Evolutionary conservation across 2,113 vertebrate species (phyloP).

Genomic region (Tupaia chinensis): DNA sequence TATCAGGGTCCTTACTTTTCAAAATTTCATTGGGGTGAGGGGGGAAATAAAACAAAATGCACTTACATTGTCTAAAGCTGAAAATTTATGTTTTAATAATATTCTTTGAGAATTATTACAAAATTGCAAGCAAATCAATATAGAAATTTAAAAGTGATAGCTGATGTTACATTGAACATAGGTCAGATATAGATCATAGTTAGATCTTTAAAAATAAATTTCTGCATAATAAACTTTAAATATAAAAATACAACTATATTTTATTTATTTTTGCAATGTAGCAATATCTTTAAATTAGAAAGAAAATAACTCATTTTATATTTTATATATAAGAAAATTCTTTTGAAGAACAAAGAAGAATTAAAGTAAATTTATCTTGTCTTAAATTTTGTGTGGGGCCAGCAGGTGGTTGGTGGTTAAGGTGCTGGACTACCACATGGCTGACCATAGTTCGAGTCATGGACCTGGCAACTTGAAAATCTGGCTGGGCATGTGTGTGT

Average conservation of each 20-base stretch:
- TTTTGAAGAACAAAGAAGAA: too few relatives aligned
- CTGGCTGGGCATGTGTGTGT: too few relatives aligned
- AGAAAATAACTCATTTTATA: too few relatives aligned
- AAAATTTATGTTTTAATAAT: not conserved
- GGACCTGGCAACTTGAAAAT: too few relatives aligned
- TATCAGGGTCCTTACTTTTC: not conserved
- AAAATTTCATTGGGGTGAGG: not conserved
- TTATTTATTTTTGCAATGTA: not conserved
- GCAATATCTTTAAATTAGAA: too few relatives aligned
- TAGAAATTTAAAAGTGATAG: not conserved
- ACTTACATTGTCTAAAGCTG: not conserved
- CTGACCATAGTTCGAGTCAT: too few relatives aligned
- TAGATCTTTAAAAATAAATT: not conserved
- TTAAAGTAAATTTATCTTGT: too few relatives aligned
- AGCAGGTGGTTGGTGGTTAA: too few relatives aligned
- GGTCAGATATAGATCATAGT: not conserved
- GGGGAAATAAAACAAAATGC: not conserved
- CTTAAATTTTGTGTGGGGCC: too few relatives aligned
- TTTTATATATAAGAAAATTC: too few relatives aligned
- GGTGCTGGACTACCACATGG: too few relatives aligned
- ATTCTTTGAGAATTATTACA: not conserved
- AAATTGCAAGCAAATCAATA: not conserved
- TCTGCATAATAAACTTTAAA: not conserved
- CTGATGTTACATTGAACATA: not conserved
- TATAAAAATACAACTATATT: not conserved